Base-by-base conservation (phyloP, 2,888 invertebrate genomes). In the Apotomis capreana region DNA sequence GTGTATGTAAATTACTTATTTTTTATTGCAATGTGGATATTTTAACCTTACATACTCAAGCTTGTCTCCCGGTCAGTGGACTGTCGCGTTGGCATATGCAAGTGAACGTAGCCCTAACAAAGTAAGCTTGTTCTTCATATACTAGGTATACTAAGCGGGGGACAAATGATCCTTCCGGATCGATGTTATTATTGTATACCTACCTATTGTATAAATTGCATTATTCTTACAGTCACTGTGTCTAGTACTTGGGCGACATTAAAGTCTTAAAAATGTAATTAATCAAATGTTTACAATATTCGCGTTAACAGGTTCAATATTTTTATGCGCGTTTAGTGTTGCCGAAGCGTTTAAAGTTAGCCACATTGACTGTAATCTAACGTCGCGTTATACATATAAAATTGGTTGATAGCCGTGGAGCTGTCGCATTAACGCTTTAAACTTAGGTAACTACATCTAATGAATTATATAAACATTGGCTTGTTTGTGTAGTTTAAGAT, bases 151-250 rank as follows among this genome's bases (percentile, higher is more conserved):
- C 52, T 68, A 68, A 54, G 40, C 26, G 13, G 49, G 67, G 26
- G 52, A 52, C 57, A 3, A 58, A 52, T 58, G 58, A 58, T 52
- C 46, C 49, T 36, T 12, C 12, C 62, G 40, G 62, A 63, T 51
- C 57, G 15, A 49, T 58, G 61, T 70, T 67, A 52, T 55, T 61
- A 49, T 44, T 65, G 65, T 70, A 58, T 68, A 68, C 51, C 37
- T 68, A 68, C 51, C 37, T 59, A 67, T 68, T 68, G 26, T 71
- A 59, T 72, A 59, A 63, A 72, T 68, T 71, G 49, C 61, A 49
- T 62, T 62, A 10, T 71, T 51, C 26, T 1, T 26, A 26, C 26
- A 26, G 26, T 26, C 26, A 26, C 26, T 26, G 26, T 2, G 26
- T 26, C 26, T 26, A 26, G 26, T 26, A 26, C 26, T 26, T 26